Base-by-base conservation (phyloP, 2,797 vertebrate species). In the Rhinophrynus dorsalis region DNA sequence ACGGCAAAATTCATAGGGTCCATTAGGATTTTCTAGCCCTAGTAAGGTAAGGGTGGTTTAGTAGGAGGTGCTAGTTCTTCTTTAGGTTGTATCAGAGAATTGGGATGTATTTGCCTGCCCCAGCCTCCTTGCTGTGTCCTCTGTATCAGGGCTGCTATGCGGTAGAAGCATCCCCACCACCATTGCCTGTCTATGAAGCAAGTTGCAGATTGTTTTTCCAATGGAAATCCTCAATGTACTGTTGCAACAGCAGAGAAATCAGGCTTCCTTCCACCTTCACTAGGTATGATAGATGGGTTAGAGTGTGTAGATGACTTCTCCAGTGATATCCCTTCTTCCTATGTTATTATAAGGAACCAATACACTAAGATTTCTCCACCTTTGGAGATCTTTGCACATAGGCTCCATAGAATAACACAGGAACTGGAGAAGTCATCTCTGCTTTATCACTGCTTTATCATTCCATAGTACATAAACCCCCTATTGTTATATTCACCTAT, bases 161-260 rank as follows among this genome's bases (percentile, higher is more conserved):
- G 2, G 3, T 23, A 12, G 9, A 20, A 23, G 21, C 9, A 13
- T 23, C 7, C 13, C 5, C n/a, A 24, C 11, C 5, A 18, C 24
- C 18, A 12, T 1, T 30, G 52, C 33, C 61, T 27, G 54, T 72
- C 69, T 72, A 65, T 72, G 69, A 72, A 42, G 69, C 44, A 17
- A 6, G 20, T 44, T 23, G 24, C 33, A 27, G 26, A 44, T 11
- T 26, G 24, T 17, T 45, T 6, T 17, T 2, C 37, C n/a, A 10
- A 12, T 40, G 37, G 37, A 12, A 40, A 40, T 15, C 37, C n/a
- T n/a, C 13, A 15, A 5, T n/a, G 20, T 20, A 20, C 15, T 18
- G 12, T 26, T 21, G 20, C 47, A 40, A 18, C 15, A 44, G 48
- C 67, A 18, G 67, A 69, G 67, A 60, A 68, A 68, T 52, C 47